Conservation (phyloP, 2,113 vertebrate species). For the Vulpes lagopus region DNA sequence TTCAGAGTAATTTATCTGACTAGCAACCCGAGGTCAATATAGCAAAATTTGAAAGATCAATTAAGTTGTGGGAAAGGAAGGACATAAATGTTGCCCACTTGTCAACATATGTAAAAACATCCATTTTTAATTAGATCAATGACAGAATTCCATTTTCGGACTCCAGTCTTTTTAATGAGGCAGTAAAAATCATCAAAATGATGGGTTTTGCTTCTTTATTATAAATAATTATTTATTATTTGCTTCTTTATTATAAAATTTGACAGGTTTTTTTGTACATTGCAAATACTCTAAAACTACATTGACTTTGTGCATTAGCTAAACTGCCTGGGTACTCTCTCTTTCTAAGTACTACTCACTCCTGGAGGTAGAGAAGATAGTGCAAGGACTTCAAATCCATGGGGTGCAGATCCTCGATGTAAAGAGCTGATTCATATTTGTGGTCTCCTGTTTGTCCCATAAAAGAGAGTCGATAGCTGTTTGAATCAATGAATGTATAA, state of each 20-base stretch:
- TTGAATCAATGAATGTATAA: not conserved
- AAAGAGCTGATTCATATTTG: not conserved
- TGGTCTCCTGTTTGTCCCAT: not conserved
- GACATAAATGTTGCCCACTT: constrained; percentile 56
- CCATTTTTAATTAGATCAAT: not conserved
- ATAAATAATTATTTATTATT: not conserved
- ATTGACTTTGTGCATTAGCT: not conserved
- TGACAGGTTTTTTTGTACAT: not conserved
- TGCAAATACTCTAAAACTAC: not conserved
- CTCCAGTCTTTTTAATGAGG: not conserved
- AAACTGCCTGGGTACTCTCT: not conserved
- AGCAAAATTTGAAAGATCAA: constrained; percentile 54
- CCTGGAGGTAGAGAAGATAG: not conserved
- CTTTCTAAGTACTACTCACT: not conserved
- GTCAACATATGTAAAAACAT: constrained; percentile 24
- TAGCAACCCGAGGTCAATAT: constrained; percentile 6
- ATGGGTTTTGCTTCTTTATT: constrained; percentile 27
- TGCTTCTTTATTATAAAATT: constrained; percentile 45
- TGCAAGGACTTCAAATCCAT: not conserved
- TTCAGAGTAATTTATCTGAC: constrained; percentile 54
- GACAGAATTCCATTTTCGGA: constrained; percentile 67
- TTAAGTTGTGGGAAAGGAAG: constrained; percentile 60
- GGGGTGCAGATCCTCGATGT: not conserved
- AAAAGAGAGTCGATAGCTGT: not conserved
- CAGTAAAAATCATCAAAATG: not conserved